Base-by-base conservation (phyloP, 2,797 vertebrate genomes). In the Poecilia gillii region DNA sequence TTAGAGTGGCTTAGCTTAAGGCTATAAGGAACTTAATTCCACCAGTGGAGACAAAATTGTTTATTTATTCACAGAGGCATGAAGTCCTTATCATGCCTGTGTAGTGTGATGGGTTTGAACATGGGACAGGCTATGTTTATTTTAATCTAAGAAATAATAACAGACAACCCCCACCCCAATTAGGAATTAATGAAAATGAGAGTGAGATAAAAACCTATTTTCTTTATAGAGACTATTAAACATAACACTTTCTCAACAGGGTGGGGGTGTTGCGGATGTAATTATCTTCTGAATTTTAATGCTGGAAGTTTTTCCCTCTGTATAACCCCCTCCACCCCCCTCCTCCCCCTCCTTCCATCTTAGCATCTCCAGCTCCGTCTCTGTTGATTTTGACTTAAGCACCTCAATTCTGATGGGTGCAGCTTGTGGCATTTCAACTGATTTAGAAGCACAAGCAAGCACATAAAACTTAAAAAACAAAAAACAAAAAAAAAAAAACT, bases 71-170 rank as follows among this genome's bases (percentile, higher is more conserved):
- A 96, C 92, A 94, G 94, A 94, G 93, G 93, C 94, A 95, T 94
- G 92, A 93, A 96, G 94, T 95, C 94, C 95, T 96, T 96, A 96
- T 96, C 95, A 89, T 93, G 91, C 91, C 89, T 83, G 90, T 96
- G 96, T 96, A 95, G 94, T 95, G 94, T 95, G 95, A 96, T 96
- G 96, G 94, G 95, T 96, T 96, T 96, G 94, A 96, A 96, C 96
- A 96, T 95, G 95, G 95, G 94, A 95, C 94, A 94, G 95, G 96
- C 95, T 94, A 96, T 96, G 96, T 96, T 96, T 96, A 96, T 96
- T 96, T 96, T 96, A 96, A 96, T 96, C 96, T 96, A 95, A 96
- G 96, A 95, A 96, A 96, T 96, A 96, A 96, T 96, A 96, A 96
- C 95, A 96, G 95, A 95, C 95, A 96, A 94, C 95, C 95, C 95